phyloP scores from a whole-genome alignment of 2,797 vertebrate species.

The Danio choprae region DNA sequence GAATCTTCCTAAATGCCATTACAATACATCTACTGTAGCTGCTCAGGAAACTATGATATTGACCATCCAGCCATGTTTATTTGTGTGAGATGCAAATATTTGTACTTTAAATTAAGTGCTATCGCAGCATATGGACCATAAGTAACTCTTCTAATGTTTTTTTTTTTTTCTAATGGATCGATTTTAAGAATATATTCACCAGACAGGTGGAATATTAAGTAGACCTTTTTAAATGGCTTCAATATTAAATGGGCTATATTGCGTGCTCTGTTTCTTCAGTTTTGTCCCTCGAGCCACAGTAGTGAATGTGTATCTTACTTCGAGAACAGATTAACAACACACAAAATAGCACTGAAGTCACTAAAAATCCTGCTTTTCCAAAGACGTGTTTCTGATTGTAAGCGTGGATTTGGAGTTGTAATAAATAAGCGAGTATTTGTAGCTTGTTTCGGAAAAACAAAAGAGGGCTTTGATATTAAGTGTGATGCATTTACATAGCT shows the following conservation, averaged over 20 bases:
- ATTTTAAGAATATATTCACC: slow-evolving; percentile 49
- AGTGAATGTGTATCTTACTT: slow-evolving; percentile 53
- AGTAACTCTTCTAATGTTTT: slow-evolving; percentile 24
- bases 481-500: slow-evolving; percentile 55
- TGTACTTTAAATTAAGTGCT: slow-evolving; percentile 46
- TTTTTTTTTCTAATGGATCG: slow-evolving; percentile 48
- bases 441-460: slow-evolving; percentile 48
- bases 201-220: slow-evolving; percentile 45
- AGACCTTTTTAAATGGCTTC: slow-evolving; percentile 48
- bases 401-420: slow-evolving; percentile 43
- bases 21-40: slow-evolving; percentile 54
- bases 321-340: slow-evolving; percentile 19
- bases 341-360: slow-evolving; percentile 43
- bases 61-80: slow-evolving; percentile 57
- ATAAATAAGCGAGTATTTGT: slow-evolving; percentile 54
- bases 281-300: slow-evolving; percentile 55
- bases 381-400: slow-evolving; percentile 58
- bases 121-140: slow-evolving; percentile 49
- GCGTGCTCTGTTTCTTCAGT: slow-evolving; percentile 53
- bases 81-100: slow-evolving; percentile 60
- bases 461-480: slow-evolving; percentile 55
- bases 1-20: slow-evolving; percentile 55
- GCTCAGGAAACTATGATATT: slow-evolving; percentile 61
- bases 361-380: slow-evolving; percentile 60
- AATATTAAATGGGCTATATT: slow-evolving; percentile 51